These are phyloP conservation scores for Stictonetta naevosa DNA, from an alignment of 2,113 vertebrate genomes.

Conservation along the genomic window DNA sequence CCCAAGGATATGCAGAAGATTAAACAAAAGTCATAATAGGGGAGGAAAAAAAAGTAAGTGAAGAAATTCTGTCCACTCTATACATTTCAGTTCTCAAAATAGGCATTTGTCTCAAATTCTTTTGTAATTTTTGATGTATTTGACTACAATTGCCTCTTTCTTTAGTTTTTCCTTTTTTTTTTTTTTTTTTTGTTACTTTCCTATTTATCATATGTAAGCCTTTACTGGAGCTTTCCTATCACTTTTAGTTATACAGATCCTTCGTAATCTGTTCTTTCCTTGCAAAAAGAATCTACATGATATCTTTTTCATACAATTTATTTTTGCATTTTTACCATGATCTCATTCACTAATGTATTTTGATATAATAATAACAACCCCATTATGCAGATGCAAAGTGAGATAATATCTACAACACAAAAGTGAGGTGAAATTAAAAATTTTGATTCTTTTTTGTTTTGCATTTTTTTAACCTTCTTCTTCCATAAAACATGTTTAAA, in stretches of 20 bases:
- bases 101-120: not conserved
- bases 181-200: not conserved
- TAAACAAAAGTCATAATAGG: not conserved
- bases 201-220: not conserved
- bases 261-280: not conserved
- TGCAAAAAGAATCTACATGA: not conserved
- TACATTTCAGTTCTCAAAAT: fast-evolving
- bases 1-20: not conserved
- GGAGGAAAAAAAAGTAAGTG: not conserved
- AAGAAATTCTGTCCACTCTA: not conserved
- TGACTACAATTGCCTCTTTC: not conserved
- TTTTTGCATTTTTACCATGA: not conserved
- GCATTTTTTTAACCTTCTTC: not conserved
- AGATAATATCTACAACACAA: not conserved
- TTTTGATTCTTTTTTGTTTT: not conserved
- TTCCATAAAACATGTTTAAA: not conserved
- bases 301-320: not conserved
- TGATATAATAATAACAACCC: not conserved
- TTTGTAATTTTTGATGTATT: not conserved
- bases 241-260: not conserved
- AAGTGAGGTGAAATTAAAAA: not conserved
- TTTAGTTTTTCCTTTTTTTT: not conserved
- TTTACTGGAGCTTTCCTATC: not conserved
- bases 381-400: not conserved
- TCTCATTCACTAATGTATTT: not conserved